Conservation (phyloP, 1,140 invertebrate genomes). For the Drosophila sp. region DNA sequence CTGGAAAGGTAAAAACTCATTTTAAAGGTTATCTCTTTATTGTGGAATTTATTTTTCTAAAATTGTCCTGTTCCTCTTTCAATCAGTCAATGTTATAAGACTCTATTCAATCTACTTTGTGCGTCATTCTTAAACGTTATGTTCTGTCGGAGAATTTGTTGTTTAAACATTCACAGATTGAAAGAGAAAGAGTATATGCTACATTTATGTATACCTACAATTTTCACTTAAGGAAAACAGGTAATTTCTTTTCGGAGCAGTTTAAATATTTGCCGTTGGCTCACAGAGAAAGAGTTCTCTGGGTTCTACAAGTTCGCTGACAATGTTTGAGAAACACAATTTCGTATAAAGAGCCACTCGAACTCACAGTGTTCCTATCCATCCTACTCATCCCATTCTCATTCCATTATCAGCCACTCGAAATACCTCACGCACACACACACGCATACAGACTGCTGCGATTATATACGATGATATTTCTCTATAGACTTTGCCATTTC, state of each 20-base stretch:
- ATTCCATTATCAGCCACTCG: slow-evolving; percentile 44
- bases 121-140: background rate
- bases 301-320: background rate
- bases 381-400: slow-evolving; percentile 3
- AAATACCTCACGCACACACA: slow-evolving; percentile 52
- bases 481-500: slow-evolving; percentile 57
- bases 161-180: background rate
- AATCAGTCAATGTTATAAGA: no score
- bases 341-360: slow-evolving; percentile 29
- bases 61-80: no score
- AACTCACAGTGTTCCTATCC: slow-evolving; percentile 31
- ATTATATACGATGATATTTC: slow-evolving; percentile 20
- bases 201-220: no score
- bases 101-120: background rate
- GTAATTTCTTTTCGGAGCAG: background rate
- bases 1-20: no score
- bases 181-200: no score
- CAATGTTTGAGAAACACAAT: background rate
- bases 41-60: no score
- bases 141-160: background rate
- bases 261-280: slow-evolving; percentile 24
- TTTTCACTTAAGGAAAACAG: background rate
- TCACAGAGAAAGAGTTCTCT: slow-evolving; percentile 4
- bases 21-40: no score
- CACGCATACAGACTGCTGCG: background rate